Conservation (phyloP, 2,797 vertebrate genomes). For the Danio tinwini region DNA sequence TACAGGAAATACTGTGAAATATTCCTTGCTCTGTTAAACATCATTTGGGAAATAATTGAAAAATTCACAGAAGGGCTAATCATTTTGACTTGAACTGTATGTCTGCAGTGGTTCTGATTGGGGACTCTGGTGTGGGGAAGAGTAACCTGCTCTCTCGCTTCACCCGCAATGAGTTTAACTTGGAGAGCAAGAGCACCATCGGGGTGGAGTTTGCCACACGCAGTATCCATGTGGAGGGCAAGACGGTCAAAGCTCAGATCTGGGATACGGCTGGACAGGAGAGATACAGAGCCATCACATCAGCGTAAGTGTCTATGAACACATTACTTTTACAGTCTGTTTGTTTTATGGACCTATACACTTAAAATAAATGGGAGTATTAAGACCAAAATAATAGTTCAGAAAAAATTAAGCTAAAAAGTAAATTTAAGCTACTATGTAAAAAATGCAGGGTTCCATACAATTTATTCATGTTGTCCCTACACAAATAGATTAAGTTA, state of each 20-base stretch:
- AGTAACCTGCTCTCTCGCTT: conserved; percentile 90
- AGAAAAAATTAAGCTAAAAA: too few relatives aligned
- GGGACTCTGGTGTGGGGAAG: conserved; percentile 89
- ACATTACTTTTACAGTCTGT: neutral
- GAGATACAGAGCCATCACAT: conserved; percentile 89
- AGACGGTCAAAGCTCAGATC: conserved; percentile 89
- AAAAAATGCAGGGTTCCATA: too few relatives aligned
- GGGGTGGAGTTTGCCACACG: conserved; percentile 90
- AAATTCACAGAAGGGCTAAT: too few relatives aligned
- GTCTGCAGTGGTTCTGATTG: conserved; percentile 85
- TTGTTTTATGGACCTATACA: neutral
- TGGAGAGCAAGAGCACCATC: conserved; percentile 92
- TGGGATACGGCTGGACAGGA: conserved; percentile 88
- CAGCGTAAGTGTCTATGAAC: conserved; percentile 77
- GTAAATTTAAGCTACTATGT: too few relatives aligned
- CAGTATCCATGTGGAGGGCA: conserved; percentile 89
- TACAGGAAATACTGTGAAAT: too few relatives aligned
- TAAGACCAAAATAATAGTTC: too few relatives aligned
- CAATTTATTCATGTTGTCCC: too few relatives aligned
- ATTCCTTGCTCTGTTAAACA: too few relatives aligned
- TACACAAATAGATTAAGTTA: too few relatives aligned
- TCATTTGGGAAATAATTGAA: too few relatives aligned
- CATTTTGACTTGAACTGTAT: too few relatives aligned
- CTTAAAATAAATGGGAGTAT: neutral
- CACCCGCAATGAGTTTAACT: conserved; percentile 90